A percentile compares a stretch with the other conserved stretches of the same genome.
phyloP scores from a whole-genome alignment of 2,888 invertebrate genomes.

The Cataglyphis rosenhaueri region DNA sequence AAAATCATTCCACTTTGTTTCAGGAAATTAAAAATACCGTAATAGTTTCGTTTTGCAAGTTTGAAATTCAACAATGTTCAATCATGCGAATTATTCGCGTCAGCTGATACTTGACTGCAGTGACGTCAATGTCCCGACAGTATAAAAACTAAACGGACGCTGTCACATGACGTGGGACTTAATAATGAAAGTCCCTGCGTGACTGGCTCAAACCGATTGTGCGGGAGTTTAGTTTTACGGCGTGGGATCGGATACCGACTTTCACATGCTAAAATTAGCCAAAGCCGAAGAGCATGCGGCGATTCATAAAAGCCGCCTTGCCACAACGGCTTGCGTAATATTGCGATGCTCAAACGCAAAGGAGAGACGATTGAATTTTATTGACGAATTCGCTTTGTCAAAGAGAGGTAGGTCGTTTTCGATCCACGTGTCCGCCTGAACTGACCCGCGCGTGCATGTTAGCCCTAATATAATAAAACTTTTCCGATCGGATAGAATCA shows the following conservation, averaged over 20 bases:
- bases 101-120: conserved; percentile 37
- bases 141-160: conserved; percentile 62
- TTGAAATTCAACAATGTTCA: neutral
- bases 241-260: conserved; percentile 70
- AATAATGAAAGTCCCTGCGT: conserved; percentile 65
- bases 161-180: conserved; percentile 58
- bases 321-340: conserved; percentile 62
- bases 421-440: conserved; percentile 66
- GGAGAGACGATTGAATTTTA: conserved; percentile 61
- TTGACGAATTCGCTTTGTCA: conserved; percentile 67
- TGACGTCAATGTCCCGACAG: conserved; percentile 35
- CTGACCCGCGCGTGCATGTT: conserved; percentile 32
- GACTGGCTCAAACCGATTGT: conserved; percentile 54
- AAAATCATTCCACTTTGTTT: neutral
- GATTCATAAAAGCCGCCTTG: conserved; percentile 66
- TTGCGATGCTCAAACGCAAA: conserved; percentile 47
- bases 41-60: neutral
- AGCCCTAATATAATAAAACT: conserved; percentile 42
- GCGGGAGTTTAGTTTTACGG: conserved; percentile 65
- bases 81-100: conserved; percentile 13
- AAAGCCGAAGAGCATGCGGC: conserved; percentile 55
- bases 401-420: conserved; percentile 75
- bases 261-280: conserved; percentile 74
- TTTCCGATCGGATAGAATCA: conserved; percentile 38
- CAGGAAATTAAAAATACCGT: neutral